Percentiles rank a stretch among this genome's conserved stretches.
Evolutionary conservation across 2,797 vertebrate genomes (phyloP).

Genomic region (Erethizon dorsatum): DNA sequence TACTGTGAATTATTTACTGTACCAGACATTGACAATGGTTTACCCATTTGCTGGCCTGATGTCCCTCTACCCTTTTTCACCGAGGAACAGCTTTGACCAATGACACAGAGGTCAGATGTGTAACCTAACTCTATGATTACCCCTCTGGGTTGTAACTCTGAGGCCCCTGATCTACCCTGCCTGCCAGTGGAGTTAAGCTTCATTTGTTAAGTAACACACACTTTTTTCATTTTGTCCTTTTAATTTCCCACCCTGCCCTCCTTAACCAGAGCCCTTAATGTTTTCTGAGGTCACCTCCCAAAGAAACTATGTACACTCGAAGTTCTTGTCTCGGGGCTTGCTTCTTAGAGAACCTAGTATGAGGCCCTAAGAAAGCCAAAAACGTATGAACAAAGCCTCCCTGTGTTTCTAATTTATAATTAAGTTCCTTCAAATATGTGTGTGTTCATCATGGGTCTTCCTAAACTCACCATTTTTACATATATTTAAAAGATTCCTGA

Average conservation of each 20-base stretch:
- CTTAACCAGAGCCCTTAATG: background rate
- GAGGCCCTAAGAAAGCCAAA: slow-evolving; percentile 21
- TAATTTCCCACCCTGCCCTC: background rate
- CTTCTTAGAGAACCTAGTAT: slow-evolving; percentile 27
- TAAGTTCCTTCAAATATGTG: background rate
- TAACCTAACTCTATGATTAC: background rate
- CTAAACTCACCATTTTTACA: background rate
- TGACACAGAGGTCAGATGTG: background rate
- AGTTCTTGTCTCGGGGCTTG: slow-evolving; percentile 6
- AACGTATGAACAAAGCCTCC: slow-evolving; percentile 41
- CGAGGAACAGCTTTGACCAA: background rate
- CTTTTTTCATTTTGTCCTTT: background rate
- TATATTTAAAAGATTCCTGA: background rate
- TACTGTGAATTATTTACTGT: background rate
- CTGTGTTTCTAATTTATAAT: slow-evolving; percentile 45
- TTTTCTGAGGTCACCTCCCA: slow-evolving; percentile 27
- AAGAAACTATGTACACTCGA: slow-evolving; percentile 41
- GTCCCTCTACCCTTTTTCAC: background rate
- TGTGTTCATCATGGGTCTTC: background rate
- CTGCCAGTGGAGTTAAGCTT: background rate
- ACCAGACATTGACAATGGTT: background rate
- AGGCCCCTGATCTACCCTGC: background rate
- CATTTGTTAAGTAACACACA: slow-evolving; percentile 17
- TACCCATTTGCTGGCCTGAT: background rate
- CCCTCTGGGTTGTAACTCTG: background rate